Evolutionary conservation across 2,113 vertebrate genomes (phyloP).

Genomic region (Arothron firmamentum): DNA sequence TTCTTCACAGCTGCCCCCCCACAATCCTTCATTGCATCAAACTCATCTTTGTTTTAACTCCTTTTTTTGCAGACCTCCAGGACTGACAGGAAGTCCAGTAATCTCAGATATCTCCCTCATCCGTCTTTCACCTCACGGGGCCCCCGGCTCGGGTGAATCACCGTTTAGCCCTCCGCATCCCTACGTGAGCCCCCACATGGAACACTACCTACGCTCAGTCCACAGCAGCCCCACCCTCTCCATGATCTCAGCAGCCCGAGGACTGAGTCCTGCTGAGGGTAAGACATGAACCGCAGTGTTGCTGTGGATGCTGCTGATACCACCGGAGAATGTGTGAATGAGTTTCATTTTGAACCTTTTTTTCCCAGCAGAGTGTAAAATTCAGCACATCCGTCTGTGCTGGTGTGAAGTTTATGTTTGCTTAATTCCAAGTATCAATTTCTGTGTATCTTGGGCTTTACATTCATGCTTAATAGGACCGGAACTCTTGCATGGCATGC

Average conservation of each 20-base stretch:
- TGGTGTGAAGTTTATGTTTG: no score
- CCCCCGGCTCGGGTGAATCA: conserved; percentile 77
- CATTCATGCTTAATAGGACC: no score
- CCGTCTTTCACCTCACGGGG: conserved; percentile 86
- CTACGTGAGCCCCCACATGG: conserved; percentile 92
- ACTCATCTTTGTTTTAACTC: neutral
- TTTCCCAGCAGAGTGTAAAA: no score
- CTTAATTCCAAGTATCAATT: no score
- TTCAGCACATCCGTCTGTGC: no score
- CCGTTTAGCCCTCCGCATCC: conserved; percentile 87
- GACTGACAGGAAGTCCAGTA: conserved; percentile 87
- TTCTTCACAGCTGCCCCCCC: no score
- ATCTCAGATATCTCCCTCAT: conserved; percentile 96
- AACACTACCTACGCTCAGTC: conserved; percentile 93
- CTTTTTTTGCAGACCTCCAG: conserved; percentile 80
- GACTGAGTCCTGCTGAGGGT: conserved; percentile 94
- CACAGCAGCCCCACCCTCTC: conserved; percentile 94
- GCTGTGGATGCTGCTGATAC: no score
- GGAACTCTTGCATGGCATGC: no score
- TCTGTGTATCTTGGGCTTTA: no score
- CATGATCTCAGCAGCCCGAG: conserved; percentile 91
- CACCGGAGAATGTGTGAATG: no score
- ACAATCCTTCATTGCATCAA: neutral
- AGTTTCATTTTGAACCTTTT: no score
- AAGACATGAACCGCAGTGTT: conserved; percentile 48